A percentile compares a stretch with the other conserved stretches of the same genome.
Conservation (phyloP, 2,888 invertebrate species). For the Ethmia dodecea region DNA sequence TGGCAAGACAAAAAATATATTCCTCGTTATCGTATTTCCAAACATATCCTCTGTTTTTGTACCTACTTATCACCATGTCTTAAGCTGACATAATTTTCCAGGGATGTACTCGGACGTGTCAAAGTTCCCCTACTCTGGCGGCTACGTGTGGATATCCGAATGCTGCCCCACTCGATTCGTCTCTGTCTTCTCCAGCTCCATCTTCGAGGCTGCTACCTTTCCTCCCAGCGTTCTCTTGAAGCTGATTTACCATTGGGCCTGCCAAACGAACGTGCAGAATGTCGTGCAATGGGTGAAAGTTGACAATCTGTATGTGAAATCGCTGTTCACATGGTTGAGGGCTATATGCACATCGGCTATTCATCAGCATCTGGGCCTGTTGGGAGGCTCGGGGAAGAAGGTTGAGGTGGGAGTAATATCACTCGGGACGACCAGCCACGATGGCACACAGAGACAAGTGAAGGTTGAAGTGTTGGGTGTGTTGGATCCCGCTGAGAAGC, state of each 20-base stretch:
- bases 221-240: constrained; percentile 90
- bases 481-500: constrained; percentile 84
- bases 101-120: constrained; percentile 92
- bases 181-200: constrained; percentile 91
- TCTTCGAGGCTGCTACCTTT: constrained; percentile 91
- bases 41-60: no score
- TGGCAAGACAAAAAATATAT: no score
- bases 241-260: constrained; percentile 93
- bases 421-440: constrained; percentile 90
- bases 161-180: constrained; percentile 91
- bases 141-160: constrained; percentile 94
- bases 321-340: constrained; percentile 79
- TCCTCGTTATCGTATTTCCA: no score
- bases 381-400: constrained; percentile 84
- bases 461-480: constrained; percentile 93
- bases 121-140: constrained; percentile 92
- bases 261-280: constrained; percentile 92
- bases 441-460: constrained; percentile 85
- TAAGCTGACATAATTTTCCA: constrained; percentile 28
- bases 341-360: constrained; percentile 89
- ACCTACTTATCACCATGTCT: no score
- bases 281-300: constrained; percentile 92
- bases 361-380: constrained; percentile 84
- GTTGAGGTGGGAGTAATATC: constrained; percentile 93
- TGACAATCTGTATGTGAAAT: constrained; percentile 74